Conservation (phyloP, 2,888 invertebrate genomes). For the Diachrysia chrysitis region DNA sequence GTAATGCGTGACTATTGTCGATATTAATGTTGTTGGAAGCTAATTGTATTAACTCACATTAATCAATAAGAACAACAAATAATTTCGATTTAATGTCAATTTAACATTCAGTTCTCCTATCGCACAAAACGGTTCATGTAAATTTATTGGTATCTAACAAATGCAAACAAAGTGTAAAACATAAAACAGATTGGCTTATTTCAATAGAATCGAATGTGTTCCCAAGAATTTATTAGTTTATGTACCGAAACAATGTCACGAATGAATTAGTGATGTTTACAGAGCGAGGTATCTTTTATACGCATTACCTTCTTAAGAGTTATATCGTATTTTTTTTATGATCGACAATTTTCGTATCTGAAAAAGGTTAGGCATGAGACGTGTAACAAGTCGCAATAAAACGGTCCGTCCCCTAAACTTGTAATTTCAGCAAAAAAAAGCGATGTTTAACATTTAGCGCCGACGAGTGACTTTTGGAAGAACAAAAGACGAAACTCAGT, state of each 20-base stretch:
- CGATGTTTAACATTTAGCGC: conserved; percentile 40
- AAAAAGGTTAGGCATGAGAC: conserved; percentile 33
- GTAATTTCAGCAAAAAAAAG: conserved; percentile 47
- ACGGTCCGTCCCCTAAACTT: conserved; percentile 38
- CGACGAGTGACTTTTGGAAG: conserved; percentile 43
- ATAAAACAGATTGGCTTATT: conserved; percentile 38
- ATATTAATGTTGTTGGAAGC: conserved; percentile 14
- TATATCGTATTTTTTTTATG: conserved; percentile 49
- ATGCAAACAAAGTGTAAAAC: conserved; percentile 20
- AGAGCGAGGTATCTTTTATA: conserved; percentile 36
- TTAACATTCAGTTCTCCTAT: conserved; percentile 21
- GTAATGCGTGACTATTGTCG: conserved; percentile 10
- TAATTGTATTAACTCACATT: conserved; percentile 42
- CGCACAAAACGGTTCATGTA: conserved; percentile 8
- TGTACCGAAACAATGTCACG: conserved; percentile 49
- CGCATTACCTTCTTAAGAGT: conserved; percentile 47
- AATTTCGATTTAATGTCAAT: conserved; percentile 15
- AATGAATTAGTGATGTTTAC: conserved; percentile 56
- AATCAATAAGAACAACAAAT: conserved; percentile 40
- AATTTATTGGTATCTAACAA: conserved; percentile 18
- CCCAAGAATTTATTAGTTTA: conserved; percentile 50
- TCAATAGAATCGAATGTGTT: conserved; percentile 39
- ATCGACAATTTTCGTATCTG: conserved; percentile 38
- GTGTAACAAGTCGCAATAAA: conserved; percentile 34
- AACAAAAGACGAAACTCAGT: conserved; percentile 58